These are phyloP conservation scores for Sturnus vulgaris DNA, from an alignment of 2,113 vertebrate species.

Conservation along the genomic window DNA sequence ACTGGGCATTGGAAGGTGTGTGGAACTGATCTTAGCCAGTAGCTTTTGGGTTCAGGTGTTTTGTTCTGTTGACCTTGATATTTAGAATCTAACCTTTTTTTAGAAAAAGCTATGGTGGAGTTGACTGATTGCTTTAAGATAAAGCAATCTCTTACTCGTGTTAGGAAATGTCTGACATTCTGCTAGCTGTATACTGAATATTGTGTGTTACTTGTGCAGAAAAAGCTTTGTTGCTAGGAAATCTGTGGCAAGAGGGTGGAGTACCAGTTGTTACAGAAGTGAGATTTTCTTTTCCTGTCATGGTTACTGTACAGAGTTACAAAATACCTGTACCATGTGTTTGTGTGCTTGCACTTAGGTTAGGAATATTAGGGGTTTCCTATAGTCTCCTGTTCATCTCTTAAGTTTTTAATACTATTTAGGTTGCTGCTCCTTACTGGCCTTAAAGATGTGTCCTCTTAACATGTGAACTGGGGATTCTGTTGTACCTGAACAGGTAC, in stretches of 20 bases:
- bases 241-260: conserved; percentile 31
- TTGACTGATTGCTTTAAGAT: not conserved
- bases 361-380: not conserved
- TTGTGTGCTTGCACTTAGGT: not conserved
- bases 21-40: not conserved
- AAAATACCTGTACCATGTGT: not conserved
- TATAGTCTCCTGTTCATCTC: not conserved
- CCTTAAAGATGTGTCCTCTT: not conserved
- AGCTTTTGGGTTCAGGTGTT: not conserved
- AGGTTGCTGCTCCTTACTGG: not conserved
- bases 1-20: not conserved
- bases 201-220: not conserved
- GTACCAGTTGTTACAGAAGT: conserved; percentile 7
- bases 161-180: not conserved
- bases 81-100: not conserved
- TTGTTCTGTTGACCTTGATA: not conserved
- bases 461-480: not conserved
- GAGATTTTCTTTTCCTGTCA: conserved; percentile 21
- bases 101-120: not conserved
- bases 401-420: not conserved
- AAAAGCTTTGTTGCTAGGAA: conserved; percentile 49
- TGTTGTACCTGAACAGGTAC: not conserved
- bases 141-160: not conserved
- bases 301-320: not conserved
- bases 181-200: not conserved